Evolutionary conservation across 2,797 vertebrate genomes (phyloP).

Genomic region (Sebastes iracundus): DNA sequence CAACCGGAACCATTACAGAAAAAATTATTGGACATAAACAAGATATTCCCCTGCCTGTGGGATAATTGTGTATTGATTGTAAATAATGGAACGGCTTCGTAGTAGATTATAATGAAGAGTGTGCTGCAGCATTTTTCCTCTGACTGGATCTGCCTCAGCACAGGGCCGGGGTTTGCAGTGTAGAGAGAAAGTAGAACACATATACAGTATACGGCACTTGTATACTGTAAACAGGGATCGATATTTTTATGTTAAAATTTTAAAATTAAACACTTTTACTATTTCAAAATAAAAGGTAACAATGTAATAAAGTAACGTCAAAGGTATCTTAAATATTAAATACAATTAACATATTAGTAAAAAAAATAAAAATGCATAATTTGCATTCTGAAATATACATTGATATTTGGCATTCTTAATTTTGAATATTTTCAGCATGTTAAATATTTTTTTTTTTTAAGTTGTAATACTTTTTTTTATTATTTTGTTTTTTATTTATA

Average conservation of each 20-base stretch:
- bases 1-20: slow-evolving; percentile 49
- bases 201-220: not conserved
- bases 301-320: not conserved
- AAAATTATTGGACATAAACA: slow-evolving; percentile 70
- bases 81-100: slow-evolving; percentile 73
- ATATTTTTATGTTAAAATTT: not conserved
- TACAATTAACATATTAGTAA: not conserved
- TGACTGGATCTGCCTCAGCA: slow-evolving; percentile 6
- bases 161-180: not conserved
- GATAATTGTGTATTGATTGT: slow-evolving; percentile 84
- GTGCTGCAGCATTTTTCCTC: slow-evolving; percentile 58
- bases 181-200: not conserved
- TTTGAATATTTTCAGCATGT: not conserved
- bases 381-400: not conserved
- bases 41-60: slow-evolving; percentile 63
- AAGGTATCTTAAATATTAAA: not conserved
- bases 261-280: not conserved
- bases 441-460: not conserved
- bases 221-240: not conserved
- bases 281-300: not conserved
- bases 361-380: not conserved
- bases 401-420: not conserved
- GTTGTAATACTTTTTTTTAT: not conserved
- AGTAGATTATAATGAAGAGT: slow-evolving; percentile 73
- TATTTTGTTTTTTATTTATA: not conserved